These are phyloP conservation scores for Camarhynchus parvulus DNA, from an alignment of 2,113 vertebrate species.

Conservation along the genomic window DNA sequence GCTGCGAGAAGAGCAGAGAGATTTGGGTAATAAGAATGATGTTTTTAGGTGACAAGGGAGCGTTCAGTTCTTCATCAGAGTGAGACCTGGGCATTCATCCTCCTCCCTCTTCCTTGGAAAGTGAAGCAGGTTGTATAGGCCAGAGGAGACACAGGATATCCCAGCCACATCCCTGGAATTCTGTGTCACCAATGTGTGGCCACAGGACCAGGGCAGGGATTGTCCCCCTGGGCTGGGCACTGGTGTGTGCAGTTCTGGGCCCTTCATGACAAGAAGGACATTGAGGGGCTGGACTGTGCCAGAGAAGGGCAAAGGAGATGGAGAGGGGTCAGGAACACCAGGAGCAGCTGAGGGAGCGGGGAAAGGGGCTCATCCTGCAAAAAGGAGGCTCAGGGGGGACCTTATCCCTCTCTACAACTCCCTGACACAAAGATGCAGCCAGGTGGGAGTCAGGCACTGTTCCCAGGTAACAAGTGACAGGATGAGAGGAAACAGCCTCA, in stretches of 20 bases:
- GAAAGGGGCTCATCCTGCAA: background rate
- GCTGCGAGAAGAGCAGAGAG: background rate
- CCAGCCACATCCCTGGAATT: background rate
- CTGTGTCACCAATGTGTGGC: background rate
- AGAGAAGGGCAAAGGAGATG: background rate
- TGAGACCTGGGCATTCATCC: background rate
- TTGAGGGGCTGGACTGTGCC: background rate
- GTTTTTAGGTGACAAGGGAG: background rate
- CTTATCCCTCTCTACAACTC: background rate
- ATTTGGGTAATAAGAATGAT: background rate
- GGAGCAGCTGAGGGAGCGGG: background rate
- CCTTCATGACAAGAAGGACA: background rate
- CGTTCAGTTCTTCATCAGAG: background rate
- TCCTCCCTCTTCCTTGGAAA: background rate
- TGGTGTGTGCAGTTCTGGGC: background rate
- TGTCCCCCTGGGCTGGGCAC: background rate
- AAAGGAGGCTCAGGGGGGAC: background rate
- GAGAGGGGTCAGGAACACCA: background rate
- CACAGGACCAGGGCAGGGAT: background rate
- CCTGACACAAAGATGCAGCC: background rate
- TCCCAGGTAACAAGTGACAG: background rate
- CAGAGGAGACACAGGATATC: background rate
- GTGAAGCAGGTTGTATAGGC: background rate
- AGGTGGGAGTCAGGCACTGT: too few species aligned
- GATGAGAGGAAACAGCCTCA: background rate